Percentiles rank a stretch among this genome's conserved stretches.
Evolutionary conservation across 2,797 vertebrate genomes (phyloP).

Genomic region (Meda fulgida): DNA sequence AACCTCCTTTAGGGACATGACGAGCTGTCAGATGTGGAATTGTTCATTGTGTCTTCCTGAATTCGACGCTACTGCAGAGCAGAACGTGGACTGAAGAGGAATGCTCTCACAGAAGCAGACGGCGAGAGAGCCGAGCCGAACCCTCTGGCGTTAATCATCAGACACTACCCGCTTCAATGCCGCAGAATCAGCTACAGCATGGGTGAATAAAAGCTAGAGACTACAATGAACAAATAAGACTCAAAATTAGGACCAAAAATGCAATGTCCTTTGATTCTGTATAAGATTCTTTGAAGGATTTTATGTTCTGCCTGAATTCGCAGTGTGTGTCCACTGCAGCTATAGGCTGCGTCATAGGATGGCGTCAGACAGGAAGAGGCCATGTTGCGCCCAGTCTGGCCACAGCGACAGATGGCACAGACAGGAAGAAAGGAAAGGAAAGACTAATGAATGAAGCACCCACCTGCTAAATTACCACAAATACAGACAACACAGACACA

Average conservation of each 20-base stretch:
- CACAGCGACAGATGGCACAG: constrained; percentile 59
- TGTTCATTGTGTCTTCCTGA: constrained; percentile 1
- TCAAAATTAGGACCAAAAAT: background rate
- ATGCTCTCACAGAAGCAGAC: constrained; percentile 5
- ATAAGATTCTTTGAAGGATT: background rate
- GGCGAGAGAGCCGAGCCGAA: constrained; percentile 3
- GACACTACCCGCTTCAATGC: background rate
- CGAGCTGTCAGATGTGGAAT: constrained; percentile 2
- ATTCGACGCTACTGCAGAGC: background rate
- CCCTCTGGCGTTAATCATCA: constrained; percentile 8
- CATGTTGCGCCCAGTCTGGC: constrained; percentile 52
- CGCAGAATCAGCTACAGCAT: background rate
- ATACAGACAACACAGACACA: constrained; percentile 12
- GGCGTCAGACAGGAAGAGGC: constrained; percentile 62
- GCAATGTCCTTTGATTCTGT: background rate
- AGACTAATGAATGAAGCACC: constrained; percentile 51
- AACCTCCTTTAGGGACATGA: background rate
- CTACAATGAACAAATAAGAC: background rate
- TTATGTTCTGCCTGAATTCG: background rate
- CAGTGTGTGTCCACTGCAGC: constrained; percentile 46
- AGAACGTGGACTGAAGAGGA: constrained; percentile 27
- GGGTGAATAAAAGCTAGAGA: background rate
- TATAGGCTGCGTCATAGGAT: constrained; percentile 57
- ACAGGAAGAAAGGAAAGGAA: constrained; percentile 46
- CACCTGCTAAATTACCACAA: constrained; percentile 10